Base-by-base conservation (phyloP, 2,797 vertebrate species). In the Myotis myotis region DNA sequence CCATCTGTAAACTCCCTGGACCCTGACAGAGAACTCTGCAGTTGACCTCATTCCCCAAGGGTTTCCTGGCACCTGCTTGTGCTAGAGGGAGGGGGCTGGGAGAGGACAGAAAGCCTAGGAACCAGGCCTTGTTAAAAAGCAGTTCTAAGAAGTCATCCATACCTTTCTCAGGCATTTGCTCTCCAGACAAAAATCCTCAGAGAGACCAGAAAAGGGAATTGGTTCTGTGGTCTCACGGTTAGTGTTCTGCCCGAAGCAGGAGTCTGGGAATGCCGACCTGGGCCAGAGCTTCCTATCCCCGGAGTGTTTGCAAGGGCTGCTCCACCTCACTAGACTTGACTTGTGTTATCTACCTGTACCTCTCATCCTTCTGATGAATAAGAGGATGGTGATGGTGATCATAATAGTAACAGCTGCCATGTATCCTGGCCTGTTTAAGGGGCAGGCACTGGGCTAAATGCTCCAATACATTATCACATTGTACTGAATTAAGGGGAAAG, bases 51-150 rank as follows among this genome's bases (percentile, higher is more conserved):
- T 41, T 76, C 60, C 90, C 93, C 90, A 49, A 0, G 5, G 55
- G 86, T 36, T 95, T 93, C 90, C 89, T 94, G 90, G 88, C 82
- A 66, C 86, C 93, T 89, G 89, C 15, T 71, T 51, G 75, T 68
- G 85, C 25, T 19, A 44, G 25, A 25, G 23, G n/a, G 11, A 23
- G 44, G 9, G 20, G 30, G 20, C 1, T 7, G 25, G 16, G 20
- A 55, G 23, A 36, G 38, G 47, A 16, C 11, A 0, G 25, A 41
- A 47, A 17, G 10, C 4, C 6, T 49, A 51, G 76, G 91, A 92
- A 60, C 60, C 11, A 80, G 57, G 30, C 36, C 28, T 68, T n/a
- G 20, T 64, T 76, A 53, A 78, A 91, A 1, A 66, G 19, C 38
- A 71, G 38, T 81, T 81, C 47, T 87, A 78, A 87, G 86, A 76